Conservation (phyloP, 53 echinoderm and acorn worm genomes). For the Temnopleurus reevesii region DNA sequence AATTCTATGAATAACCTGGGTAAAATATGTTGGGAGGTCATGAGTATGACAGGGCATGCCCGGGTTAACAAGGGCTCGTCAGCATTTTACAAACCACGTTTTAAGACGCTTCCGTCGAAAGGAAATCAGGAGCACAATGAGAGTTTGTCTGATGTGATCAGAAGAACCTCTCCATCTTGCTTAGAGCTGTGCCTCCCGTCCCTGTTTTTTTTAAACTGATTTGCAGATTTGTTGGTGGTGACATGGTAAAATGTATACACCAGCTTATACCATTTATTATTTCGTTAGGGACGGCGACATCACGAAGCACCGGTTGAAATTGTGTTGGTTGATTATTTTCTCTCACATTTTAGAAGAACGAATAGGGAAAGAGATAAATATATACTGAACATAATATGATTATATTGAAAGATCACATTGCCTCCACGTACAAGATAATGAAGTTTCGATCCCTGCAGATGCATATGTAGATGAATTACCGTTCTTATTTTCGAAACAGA, state of each 20-base stretch:
- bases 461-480: no score
- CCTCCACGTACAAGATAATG: no score
- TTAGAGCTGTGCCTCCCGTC: background rate
- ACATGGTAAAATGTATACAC: background rate
- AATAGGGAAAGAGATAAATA: no score
- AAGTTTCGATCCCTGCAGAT: no score
- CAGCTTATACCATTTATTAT: no score
- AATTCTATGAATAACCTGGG: slow-evolving; percentile 27
- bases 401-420: no score
- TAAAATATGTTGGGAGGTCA: slow-evolving; percentile 3
- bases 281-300: no score
- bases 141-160: background rate
- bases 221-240: background rate
- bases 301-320: no score
- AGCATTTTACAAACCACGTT: background rate
- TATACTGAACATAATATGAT: no score
- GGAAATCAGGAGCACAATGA: background rate
- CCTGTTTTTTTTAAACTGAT: background rate
- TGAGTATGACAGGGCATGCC: background rate
- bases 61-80: background rate
- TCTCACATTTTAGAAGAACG: no score
- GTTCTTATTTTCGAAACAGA: no score
- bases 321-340: no score
- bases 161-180: slow-evolving; percentile 11
- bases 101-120: slow-evolving; percentile 12